Evolutionary conservation across 2,888 invertebrate genomes (phyloP).

Genomic region (Iselma pallidipennis): DNA sequence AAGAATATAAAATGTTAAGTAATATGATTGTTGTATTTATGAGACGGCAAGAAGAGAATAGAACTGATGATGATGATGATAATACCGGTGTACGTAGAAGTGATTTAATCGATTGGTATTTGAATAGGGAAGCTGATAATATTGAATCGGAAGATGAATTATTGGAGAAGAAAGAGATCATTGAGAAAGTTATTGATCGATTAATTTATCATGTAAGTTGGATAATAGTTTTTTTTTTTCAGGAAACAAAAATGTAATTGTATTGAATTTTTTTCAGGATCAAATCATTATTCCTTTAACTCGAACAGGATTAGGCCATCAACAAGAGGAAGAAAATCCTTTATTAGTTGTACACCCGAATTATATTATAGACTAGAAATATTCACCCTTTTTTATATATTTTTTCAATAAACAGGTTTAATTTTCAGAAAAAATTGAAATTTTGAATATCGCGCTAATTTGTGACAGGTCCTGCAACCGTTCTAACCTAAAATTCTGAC

Average conservation of each 20-base stretch:
- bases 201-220: constrained; percentile 77
- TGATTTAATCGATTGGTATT: constrained; percentile 91
- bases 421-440: too few relatives aligned
- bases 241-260: constrained; percentile 1
- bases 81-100: constrained; percentile 75
- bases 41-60: constrained; percentile 78
- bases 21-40: constrained; percentile 90
- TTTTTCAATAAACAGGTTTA: too few relatives aligned
- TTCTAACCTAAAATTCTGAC: too few relatives aligned
- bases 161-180: constrained; percentile 81
- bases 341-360: constrained; percentile 95
- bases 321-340: constrained; percentile 71
- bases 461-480: too few relatives aligned
- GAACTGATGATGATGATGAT: constrained; percentile 58
- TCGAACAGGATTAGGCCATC: constrained; percentile 59
- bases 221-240: not conserved
- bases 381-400: too few relatives aligned
- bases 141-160: constrained; percentile 92
- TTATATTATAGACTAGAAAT: constrained; percentile 74
- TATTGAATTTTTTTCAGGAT: constrained; percentile 63
- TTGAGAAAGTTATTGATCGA: constrained; percentile 93
- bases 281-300: constrained; percentile 79
- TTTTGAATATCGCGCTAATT: too few relatives aligned
- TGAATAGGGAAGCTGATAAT: constrained; percentile 82
- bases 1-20: constrained; percentile 90